Conservation (phyloP, 2,113 vertebrate genomes). For the Sclerurus mexicanus region DNA sequence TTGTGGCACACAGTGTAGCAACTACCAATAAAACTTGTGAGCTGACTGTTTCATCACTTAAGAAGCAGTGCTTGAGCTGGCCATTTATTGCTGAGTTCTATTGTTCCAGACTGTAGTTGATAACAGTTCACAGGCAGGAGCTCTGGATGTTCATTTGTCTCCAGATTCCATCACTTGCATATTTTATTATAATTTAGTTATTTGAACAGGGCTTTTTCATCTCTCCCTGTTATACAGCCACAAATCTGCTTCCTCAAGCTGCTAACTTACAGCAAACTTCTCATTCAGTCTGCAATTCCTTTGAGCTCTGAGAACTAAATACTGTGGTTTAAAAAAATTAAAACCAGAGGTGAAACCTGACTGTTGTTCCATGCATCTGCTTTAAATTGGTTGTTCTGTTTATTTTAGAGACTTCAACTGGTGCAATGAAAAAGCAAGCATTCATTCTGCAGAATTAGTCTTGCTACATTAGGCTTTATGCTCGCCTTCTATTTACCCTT, state of each 20-base stretch:
- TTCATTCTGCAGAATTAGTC: not conserved
- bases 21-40: not conserved
- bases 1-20: not conserved
- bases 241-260: not conserved
- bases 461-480: not conserved
- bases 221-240: not conserved
- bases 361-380: conserved; percentile 46
- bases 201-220: not conserved
- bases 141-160: not conserved
- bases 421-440: conserved; percentile 6
- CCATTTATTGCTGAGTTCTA: not conserved
- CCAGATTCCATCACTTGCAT: not conserved
- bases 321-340: conserved; percentile 44
- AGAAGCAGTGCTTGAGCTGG: not conserved
- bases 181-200: not conserved
- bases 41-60: not conserved
- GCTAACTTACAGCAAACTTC: not conserved
- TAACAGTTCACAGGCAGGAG: not conserved
- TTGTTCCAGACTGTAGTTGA: not conserved
- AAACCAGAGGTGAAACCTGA: conserved; percentile 52
- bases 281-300: conserved; percentile 9
- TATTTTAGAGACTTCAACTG: conserved; percentile 34
- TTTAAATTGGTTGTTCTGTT: conserved; percentile 61
- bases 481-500: not conserved
- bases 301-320: conserved; percentile 38